Conservation (phyloP, 2,888 invertebrate species). For the Lithosia quadra region DNA sequence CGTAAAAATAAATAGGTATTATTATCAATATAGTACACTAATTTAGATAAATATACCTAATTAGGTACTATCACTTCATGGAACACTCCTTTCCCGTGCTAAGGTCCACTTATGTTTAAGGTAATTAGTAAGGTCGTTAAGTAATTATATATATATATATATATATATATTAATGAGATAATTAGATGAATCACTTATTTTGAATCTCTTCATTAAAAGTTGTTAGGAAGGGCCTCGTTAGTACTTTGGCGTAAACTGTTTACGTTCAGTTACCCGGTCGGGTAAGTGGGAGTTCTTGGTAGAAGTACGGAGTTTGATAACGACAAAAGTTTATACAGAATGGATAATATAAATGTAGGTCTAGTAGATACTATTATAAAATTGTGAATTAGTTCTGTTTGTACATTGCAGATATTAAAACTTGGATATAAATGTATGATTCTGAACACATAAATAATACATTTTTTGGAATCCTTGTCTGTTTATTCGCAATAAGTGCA, state of each 20-base stretch:
- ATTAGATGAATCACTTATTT: background rate
- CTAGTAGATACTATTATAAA: no score
- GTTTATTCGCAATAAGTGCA: no score
- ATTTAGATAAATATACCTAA: conserved; percentile 8
- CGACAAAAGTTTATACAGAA: no score
- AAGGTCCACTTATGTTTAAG: conserved; percentile 4
- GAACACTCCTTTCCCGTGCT: conserved; percentile 15
- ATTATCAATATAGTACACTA: no score
- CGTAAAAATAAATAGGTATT: no score
- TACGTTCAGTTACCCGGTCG: background rate
- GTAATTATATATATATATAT: background rate
- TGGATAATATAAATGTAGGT: no score
- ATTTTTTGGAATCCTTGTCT: no score
- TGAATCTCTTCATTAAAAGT: background rate
- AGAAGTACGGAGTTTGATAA: background rate
- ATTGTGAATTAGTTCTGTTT: no score
- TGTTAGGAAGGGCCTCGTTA: background rate
- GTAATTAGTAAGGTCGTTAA: background rate
- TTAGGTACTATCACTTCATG: conserved; percentile 12
- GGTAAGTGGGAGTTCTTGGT: background rate
- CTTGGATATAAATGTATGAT: no score
- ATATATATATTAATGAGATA: background rate
- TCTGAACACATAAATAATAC: no score
- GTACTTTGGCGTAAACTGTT: background rate
- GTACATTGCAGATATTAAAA: no score